These are phyloP conservation scores for Neostethus bicornis DNA, from an alignment of 2,797 vertebrate species.

Conservation along the genomic window DNA sequence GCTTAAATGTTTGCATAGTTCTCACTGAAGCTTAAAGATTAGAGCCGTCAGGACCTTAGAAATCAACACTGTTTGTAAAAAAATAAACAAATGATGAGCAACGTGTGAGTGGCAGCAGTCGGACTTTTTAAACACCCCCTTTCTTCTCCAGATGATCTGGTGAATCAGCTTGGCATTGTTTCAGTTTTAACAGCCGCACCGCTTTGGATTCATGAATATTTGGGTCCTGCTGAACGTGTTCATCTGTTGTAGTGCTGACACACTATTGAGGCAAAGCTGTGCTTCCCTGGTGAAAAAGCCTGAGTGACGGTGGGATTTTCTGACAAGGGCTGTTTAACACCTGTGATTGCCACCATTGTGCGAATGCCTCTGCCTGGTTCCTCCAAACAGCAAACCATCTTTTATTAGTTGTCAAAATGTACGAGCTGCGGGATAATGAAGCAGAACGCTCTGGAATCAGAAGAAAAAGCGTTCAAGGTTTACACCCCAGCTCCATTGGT, in stretches of 20 bases:
- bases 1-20: conserved; percentile 10
- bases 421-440: conserved; percentile 36
- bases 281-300: conserved; percentile 39
- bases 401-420: conserved; percentile 45
- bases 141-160: conserved; percentile 51
- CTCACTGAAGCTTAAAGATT: conserved; percentile 8
- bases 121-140: conserved; percentile 23
- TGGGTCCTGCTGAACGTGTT: conserved; percentile 60
- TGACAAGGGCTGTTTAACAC: conserved; percentile 62
- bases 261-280: conserved; percentile 50
- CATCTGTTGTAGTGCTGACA: conserved; percentile 63
- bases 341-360: conserved; percentile 62
- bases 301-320: conserved; percentile 38
- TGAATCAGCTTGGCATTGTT: conserved; percentile 64
- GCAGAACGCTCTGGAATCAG: conserved; percentile 36
- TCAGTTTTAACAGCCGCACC: conserved; percentile 36
- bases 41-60: conserved; percentile 20
- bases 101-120: conserved; percentile 43
- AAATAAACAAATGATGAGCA: conserved; percentile 16
- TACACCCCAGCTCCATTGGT: conserved; percentile 4
- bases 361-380: conserved; percentile 25
- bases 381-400: conserved; percentile 37
- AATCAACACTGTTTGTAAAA: conserved; percentile 15
- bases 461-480: conserved; percentile 15
- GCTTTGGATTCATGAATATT: conserved; percentile 67